These are phyloP conservation scores for Unio pictorum DNA, from an alignment of 2,888 invertebrate species.

Conservation along the genomic window DNA sequence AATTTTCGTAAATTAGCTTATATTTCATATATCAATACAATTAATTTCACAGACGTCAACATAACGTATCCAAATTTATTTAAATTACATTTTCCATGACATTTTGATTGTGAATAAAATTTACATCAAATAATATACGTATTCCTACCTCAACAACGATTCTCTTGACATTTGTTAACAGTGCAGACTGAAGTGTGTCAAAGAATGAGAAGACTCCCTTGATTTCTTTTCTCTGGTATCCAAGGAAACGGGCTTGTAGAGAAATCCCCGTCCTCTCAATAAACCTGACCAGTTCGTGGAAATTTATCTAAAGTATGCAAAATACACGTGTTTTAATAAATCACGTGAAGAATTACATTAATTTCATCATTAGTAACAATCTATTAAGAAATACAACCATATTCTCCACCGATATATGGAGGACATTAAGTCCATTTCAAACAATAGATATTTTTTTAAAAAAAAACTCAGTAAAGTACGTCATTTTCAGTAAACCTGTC, in stretches of 20 bases:
- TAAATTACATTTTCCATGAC: too few species aligned
- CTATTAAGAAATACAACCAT: neutral
- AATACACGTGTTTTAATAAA: too few species aligned
- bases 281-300: conserved; percentile 53
- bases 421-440: neutral
- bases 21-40: too few species aligned
- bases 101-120: too few species aligned
- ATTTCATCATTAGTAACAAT: too few species aligned
- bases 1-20: too few species aligned
- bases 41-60: too few species aligned
- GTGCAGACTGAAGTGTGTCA: conserved; percentile 54
- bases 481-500: too few species aligned
- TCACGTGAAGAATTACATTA: too few species aligned
- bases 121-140: neutral
- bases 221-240: conserved; percentile 58
- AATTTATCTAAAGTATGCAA: conserved; percentile 44
- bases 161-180: conserved; percentile 60
- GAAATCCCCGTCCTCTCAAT: conserved; percentile 56
- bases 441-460: neutral
- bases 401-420: neutral
- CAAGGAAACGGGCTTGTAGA: conserved; percentile 60
- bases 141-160: conserved; percentile 52
- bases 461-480: too few species aligned
- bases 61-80: too few species aligned
- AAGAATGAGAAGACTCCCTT: conserved; percentile 54